These are phyloP conservation scores for Chrysodeixis includens DNA, from an alignment of 2,888 invertebrate species.

Conservation along the genomic window DNA sequence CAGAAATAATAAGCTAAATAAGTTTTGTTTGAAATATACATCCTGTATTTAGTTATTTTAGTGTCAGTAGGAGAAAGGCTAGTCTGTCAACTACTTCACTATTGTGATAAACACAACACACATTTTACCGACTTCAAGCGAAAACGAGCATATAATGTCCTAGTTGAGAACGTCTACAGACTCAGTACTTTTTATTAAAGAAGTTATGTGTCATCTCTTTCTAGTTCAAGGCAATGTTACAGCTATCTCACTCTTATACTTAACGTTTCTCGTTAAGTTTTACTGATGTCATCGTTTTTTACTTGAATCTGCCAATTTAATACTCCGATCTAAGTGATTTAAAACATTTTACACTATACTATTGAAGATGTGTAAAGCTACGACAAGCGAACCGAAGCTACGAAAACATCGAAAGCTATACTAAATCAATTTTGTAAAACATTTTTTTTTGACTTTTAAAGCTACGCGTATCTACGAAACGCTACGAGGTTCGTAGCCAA, in stretches of 20 bases:
- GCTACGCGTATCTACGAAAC: not conserved
- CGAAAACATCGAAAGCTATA: not conserved
- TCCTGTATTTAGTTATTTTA: constrained; percentile 50
- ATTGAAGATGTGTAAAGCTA: not conserved
- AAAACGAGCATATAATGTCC: not conserved
- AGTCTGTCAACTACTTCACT: constrained; percentile 39
- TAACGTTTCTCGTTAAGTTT: constrained; percentile 1
- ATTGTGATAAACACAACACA: constrained; percentile 13
- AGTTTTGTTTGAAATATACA: constrained; percentile 33
- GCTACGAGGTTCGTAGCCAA: not conserved
- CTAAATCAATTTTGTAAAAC: not conserved
- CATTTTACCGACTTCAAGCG: constrained; percentile 22
- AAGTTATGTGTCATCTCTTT: not conserved
- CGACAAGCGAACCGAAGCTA: not conserved
- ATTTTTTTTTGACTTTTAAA: not conserved
- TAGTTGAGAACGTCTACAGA: not conserved
- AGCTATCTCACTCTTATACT: constrained; percentile 2
- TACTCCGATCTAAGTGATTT: not conserved
- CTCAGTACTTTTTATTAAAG: not conserved
- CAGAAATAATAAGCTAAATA: not conserved
- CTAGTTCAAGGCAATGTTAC: not conserved
- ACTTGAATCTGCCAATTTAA: not conserved
- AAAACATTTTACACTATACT: not conserved
- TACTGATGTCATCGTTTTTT: not conserved
- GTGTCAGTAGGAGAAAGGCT: constrained; percentile 39